Evolutionary conservation across 2,888 invertebrate genomes (phyloP).

Genomic region (Gari tellinella): DNA sequence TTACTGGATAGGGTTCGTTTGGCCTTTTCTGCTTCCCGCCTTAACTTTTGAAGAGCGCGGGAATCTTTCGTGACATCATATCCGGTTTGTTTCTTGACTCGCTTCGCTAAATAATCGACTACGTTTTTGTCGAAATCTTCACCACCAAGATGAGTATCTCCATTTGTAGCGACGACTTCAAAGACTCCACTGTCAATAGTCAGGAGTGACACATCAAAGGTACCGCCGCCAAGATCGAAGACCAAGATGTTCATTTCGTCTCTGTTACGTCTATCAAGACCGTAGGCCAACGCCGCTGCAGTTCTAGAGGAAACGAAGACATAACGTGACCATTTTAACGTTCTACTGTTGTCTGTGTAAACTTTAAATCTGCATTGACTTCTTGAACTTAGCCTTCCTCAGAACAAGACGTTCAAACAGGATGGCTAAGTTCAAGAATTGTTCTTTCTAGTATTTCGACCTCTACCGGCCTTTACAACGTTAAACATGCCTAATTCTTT

Average conservation of each 20-base stretch:
- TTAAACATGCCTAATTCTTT: too few species aligned
- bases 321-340: too few species aligned
- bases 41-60: slow-evolving; percentile 97
- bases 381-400: too few species aligned
- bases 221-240: slow-evolving; percentile 99
- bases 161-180: slow-evolving; percentile 94
- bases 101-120: slow-evolving; percentile 99
- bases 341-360: too few species aligned
- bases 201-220: slow-evolving; percentile 98
- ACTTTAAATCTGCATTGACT: too few species aligned
- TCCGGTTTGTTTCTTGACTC: slow-evolving; percentile 99
- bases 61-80: slow-evolving; percentile 97
- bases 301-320: slow-evolving; percentile 85
- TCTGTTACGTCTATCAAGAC: slow-evolving; percentile 95
- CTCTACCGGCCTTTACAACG: too few species aligned
- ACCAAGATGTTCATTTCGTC: slow-evolving; percentile 99
- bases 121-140: slow-evolving; percentile 99
- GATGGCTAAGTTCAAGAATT: too few species aligned
- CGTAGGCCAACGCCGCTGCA: slow-evolving; percentile 98
- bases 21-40: slow-evolving; percentile 98
- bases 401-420: too few species aligned
- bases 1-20: slow-evolving; percentile 97
- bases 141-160: slow-evolving; percentile 99
- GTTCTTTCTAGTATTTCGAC: too few species aligned
- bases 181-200: slow-evolving; percentile 99